Percentiles rank a stretch among this genome's conserved stretches.
These are phyloP conservation scores for Orius insidiosus DNA, from an alignment of 1,140 invertebrate species.

Conservation along the genomic window DNA sequence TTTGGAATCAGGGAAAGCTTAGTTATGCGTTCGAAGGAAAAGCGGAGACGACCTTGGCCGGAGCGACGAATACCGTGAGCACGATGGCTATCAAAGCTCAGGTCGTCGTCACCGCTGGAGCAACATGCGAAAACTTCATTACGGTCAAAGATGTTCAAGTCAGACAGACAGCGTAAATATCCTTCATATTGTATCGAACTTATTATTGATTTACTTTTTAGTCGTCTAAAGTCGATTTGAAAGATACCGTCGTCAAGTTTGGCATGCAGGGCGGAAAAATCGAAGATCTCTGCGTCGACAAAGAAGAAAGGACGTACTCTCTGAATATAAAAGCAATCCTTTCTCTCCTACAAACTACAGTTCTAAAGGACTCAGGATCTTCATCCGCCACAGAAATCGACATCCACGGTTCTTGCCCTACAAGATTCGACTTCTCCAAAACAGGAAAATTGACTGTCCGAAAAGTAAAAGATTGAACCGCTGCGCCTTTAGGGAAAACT, in stretches of 20 bases:
- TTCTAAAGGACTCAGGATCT: conserved; percentile 14
- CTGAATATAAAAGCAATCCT: conserved; percentile 80
- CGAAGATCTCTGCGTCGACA: conserved; percentile 47
- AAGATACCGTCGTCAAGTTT: conserved; percentile 25
- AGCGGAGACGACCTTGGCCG: conserved; percentile 36
- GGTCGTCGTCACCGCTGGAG: conserved; percentile 37
- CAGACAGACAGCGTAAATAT: conserved; percentile 28
- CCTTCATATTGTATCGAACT: conserved; percentile 32
- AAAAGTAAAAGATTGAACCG: conserved; percentile 54
- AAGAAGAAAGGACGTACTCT: conserved; percentile 44
- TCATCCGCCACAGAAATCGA: conserved; percentile 34
- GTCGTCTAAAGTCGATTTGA: conserved; percentile 48
- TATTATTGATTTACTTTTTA: conserved; percentile 18
- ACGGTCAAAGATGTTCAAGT: conserved; percentile 34
- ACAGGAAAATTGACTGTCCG: conserved; percentile 41
- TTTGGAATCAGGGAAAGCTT: conserved; percentile 40
- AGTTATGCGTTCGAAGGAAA: conserved; percentile 42
- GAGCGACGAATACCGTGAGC: conserved; percentile 32
- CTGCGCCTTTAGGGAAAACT: conserved; percentile 58
- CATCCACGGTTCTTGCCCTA: conserved; percentile 66
- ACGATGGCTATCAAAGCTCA: conserved; percentile 35
- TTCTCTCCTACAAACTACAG: conserved; percentile 56
- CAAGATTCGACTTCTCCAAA: conserved; percentile 42
- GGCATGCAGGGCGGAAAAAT: conserved; percentile 29
- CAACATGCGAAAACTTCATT: conserved; percentile 42